Conservation (phyloP, 2,113 vertebrate genomes). For the Pogonocichla stellata region DNA sequence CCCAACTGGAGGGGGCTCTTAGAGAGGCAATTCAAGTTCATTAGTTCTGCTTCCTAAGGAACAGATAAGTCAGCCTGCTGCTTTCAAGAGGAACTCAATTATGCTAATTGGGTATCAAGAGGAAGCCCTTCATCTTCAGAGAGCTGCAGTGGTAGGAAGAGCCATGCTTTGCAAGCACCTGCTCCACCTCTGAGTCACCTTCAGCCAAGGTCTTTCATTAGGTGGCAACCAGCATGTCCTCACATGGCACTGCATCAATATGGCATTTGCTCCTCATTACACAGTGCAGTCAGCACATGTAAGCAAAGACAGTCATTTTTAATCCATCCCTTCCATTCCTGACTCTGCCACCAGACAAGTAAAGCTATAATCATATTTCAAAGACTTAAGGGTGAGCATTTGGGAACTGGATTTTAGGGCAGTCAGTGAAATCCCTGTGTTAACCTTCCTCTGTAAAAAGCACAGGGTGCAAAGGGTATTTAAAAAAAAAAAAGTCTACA, state of each 20-base stretch:
- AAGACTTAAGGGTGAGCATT: not conserved
- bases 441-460: not conserved
- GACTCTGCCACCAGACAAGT: not conserved
- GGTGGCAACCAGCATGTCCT: not conserved
- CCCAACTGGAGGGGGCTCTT: not conserved
- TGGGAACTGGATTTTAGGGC: not conserved
- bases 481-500: not conserved
- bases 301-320: not conserved
- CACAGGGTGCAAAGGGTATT: not conserved
- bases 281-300: not conserved
- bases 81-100: conserved; percentile 39
- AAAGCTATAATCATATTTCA: not conserved
- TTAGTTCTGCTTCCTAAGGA: conserved; percentile 54
- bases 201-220: not conserved
- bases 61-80: conserved; percentile 19
- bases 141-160: not conserved
- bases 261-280: not conserved
- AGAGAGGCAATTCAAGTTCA: conserved; percentile 9
- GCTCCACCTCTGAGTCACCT: conserved; percentile 17
- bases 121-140: conserved; percentile 40
- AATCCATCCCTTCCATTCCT: not conserved
- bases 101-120: not conserved
- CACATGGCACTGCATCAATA: not conserved
- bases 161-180: conserved; percentile 6
- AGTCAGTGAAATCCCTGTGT: not conserved